phyloP scores from a whole-genome alignment of 2,113 vertebrate species.

The Pseudorectes ferrugineus region DNA sequence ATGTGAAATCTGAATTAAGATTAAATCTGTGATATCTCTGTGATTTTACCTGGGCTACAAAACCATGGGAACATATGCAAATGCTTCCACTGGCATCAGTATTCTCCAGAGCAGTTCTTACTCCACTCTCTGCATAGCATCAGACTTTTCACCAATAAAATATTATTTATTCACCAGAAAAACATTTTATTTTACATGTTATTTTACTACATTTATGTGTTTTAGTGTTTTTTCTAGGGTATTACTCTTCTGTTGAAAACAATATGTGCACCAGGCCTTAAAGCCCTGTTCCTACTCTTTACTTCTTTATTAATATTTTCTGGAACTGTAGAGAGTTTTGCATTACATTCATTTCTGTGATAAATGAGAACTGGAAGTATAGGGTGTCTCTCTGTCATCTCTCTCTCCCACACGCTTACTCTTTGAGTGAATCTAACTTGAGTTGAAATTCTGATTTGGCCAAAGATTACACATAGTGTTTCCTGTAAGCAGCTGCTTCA shows the following conservation, averaged over 20 bases:
- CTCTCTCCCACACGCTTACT: not conserved
- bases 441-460: not conserved
- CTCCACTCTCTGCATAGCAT: not conserved
- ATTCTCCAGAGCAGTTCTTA: not conserved
- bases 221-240: not conserved
- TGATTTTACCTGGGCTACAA: not conserved
- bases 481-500: constrained; percentile 32
- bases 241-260: not conserved
- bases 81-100: not conserved
- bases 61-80: not conserved
- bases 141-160: not conserved
- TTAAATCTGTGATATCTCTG: not conserved
- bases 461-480: not conserved
- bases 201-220: not conserved
- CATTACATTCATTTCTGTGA: not conserved
- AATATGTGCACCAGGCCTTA: not conserved
- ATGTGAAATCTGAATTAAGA: not conserved
- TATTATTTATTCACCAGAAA: not conserved
- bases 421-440: not conserved
- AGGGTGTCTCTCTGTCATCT: not conserved
- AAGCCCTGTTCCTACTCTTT: not conserved
- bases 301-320: not conserved
- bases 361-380: not conserved
- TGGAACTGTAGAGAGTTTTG: not conserved
- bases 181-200: not conserved